These are phyloP conservation scores for Gymnosoma rotundatum DNA, from an alignment of 2,888 invertebrate genomes.

Conservation along the genomic window DNA sequence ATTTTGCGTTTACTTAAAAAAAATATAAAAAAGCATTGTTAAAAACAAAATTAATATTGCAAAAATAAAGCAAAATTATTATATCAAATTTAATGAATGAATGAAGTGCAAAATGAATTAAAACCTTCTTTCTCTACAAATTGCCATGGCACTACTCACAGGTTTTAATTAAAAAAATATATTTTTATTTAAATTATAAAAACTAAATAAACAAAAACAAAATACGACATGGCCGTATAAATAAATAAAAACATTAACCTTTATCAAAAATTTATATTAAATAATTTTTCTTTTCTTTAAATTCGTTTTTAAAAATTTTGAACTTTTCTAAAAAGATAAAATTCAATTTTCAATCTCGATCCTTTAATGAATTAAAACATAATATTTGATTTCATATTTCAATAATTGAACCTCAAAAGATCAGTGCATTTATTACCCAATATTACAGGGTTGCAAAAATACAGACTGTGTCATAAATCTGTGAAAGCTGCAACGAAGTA, in stretches of 20 bases:
- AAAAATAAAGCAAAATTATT: slow-evolving; percentile 34
- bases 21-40: no score
- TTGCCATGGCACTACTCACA: slow-evolving; percentile 67
- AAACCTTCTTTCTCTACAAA: neutral
- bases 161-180: slow-evolving; percentile 31
- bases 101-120: slow-evolving; percentile 47
- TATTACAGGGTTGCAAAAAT: no score
- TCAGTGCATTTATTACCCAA: no score
- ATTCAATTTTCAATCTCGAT: no score
- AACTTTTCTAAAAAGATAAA: no score
- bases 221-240: slow-evolving; percentile 15
- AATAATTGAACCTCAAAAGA: no score
- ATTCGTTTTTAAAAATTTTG: no score
- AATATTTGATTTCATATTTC: no score
- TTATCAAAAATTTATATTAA: slow-evolving; percentile 20
- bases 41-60: neutral
- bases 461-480: no score
- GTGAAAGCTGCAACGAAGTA: no score
- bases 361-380: no score
- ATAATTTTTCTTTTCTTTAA: no score
- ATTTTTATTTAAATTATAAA: slow-evolving; percentile 28
- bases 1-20: slow-evolving; percentile 1
- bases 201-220: slow-evolving; percentile 37
- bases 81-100: neutral
- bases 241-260: slow-evolving; percentile 12